Conservation (phyloP, 2,797 vertebrate species). For the Trichosurus vulpecula region DNA sequence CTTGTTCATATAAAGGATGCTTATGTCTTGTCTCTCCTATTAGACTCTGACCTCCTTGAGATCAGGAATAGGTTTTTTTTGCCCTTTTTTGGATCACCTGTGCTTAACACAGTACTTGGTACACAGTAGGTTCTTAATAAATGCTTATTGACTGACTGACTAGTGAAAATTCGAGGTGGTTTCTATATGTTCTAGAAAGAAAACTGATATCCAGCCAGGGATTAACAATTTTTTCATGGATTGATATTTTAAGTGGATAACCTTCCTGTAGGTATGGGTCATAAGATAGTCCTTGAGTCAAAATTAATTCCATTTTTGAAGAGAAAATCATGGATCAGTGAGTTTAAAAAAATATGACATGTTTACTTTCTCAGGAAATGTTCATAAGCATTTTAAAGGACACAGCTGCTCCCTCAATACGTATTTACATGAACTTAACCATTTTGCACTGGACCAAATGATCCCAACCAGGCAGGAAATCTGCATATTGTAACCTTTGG, state of each 20-base stretch:
- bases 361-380: neutral
- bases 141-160: conserved; percentile 9
- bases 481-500: neutral
- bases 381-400: conserved; percentile 9
- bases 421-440: conserved; percentile 9
- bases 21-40: neutral
- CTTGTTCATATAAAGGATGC: neutral
- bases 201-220: neutral
- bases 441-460: neutral
- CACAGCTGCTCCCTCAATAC: neutral
- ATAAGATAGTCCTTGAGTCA: neutral
- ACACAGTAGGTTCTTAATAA: neutral
- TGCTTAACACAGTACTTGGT: neutral
- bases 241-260: conserved; percentile 4
- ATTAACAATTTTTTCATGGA: conserved; percentile 2
- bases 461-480: neutral
- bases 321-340: conserved; percentile 8
- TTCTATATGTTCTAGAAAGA: neutral
- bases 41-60: neutral
- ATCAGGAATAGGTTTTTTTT: neutral
- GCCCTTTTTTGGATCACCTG: neutral
- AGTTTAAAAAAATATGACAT: conserved; percentile 15
- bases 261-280: neutral
- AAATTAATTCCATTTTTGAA: neutral
- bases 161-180: conserved; percentile 4